Base-by-base conservation (phyloP, 2,888 invertebrate species). In the Xestoiulus laeticollis region DNA sequence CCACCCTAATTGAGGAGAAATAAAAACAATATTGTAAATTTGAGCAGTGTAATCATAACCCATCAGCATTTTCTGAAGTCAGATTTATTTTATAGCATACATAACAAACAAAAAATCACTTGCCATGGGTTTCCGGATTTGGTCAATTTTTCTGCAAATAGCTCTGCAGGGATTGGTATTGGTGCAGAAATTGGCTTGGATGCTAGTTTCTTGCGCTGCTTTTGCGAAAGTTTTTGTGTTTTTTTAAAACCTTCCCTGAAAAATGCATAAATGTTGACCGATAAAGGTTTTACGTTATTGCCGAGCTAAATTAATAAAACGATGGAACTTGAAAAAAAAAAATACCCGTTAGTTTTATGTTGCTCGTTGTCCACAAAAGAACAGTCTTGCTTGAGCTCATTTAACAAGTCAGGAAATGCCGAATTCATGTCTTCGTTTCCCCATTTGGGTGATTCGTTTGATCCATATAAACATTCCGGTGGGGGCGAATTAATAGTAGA, bases 171-270 rank as follows among this genome's bases (percentile, higher is more conserved):
- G 16, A 78, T 78, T 32, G 78, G 30, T 32, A 32, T 22, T 10
- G 85, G 44, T 87, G 68, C 32, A 14, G 68, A 14, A 22, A 86
- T 91, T 92, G 33, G 91, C 90, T 91, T 93, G 91, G 91, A 91
- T 0, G 94, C 94, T 88, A 94, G 91, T 89, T 94, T 93, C 90
- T 95, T 95, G 32, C 94, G 92, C 90, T 94, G 94, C 89, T 95
- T 95, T 90, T 95, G 95, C 0, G 95, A 95, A 10, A 95, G 90
- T 90, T 94, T 94, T 16, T 26, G 53, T 8, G 10, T 86, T 53
- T 22, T 32, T 86, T 19, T 26, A 26, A 53, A 53, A 86, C 26
- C 30, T 12, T 48, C 44, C 48, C 86, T 53, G n/a, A 26, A 22
- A 86, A 85, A 38, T 44, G 30, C 30, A 30, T 14, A 78, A 26